phyloP scores from a whole-genome alignment of 2,888 invertebrate genomes.

The Helicoverpa assulta region DNA sequence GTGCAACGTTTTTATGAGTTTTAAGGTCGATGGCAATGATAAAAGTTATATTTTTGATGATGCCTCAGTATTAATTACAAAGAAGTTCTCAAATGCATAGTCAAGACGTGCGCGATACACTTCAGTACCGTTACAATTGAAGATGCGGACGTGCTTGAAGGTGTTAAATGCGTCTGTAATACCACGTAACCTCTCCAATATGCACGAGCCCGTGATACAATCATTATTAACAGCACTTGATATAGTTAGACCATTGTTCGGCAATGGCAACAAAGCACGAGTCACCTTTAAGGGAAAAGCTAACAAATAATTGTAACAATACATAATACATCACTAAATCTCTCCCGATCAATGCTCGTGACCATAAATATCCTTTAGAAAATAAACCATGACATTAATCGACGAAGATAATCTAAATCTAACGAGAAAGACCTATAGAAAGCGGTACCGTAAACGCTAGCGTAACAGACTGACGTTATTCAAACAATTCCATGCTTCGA shows the following conservation, averaged over 20 bases:
- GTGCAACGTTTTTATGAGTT: slow-evolving; percentile 3
- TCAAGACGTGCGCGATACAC: slow-evolving; percentile 28
- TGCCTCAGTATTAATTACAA: not conserved
- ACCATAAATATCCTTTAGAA: slow-evolving; percentile 52
- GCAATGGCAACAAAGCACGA: slow-evolving; percentile 17
- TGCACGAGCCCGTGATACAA: slow-evolving; percentile 12
- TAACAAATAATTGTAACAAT: slow-evolving; percentile 24
- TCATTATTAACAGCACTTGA: not conserved
- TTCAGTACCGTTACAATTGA: slow-evolving; percentile 37
- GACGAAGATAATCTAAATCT: slow-evolving; percentile 52
- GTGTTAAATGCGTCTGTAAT: slow-evolving; percentile 17
- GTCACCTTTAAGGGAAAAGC: slow-evolving; percentile 8
- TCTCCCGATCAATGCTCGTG: slow-evolving; percentile 29
- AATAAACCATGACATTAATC: slow-evolving; percentile 51
- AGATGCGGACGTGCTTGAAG: slow-evolving; percentile 25
- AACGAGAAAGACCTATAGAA: slow-evolving; percentile 61
- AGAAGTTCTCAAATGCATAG: slow-evolving; percentile 13
- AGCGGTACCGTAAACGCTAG: slow-evolving; percentile 63
- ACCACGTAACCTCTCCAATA: slow-evolving; percentile 15
- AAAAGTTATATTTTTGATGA: too few relatives aligned
- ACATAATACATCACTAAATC: slow-evolving; percentile 39
- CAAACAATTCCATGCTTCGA: slow-evolving; percentile 75
- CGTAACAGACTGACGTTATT: slow-evolving; percentile 67
- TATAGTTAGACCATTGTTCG: slow-evolving; percentile 15
- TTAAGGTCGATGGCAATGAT: not conserved